These are phyloP conservation scores for Microplitis demolitor DNA, from an alignment of 1,140 invertebrate species.

Conservation along the genomic window DNA sequence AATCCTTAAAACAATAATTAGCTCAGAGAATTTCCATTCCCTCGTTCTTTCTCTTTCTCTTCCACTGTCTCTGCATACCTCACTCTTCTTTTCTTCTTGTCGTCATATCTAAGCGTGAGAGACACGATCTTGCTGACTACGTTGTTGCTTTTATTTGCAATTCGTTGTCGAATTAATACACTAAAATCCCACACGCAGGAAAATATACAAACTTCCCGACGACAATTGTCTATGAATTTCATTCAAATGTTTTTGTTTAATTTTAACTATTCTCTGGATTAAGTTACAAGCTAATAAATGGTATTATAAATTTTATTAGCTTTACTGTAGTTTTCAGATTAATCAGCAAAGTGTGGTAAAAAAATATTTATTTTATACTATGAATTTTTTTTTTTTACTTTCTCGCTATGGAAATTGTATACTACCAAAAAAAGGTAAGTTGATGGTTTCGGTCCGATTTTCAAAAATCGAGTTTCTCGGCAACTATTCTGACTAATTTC, in stretches of 20 bases:
- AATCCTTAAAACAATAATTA: constrained; percentile 63
- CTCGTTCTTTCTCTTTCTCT: background rate
- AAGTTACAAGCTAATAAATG: background rate
- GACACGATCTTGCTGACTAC: constrained; percentile 39
- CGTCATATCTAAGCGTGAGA: constrained; percentile 6
- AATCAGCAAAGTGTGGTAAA: no score
- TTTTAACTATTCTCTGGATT: constrained; percentile 1
- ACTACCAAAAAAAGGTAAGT: no score
- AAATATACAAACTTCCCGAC: background rate
- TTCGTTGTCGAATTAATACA: constrained; percentile 45
- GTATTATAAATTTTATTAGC: no score
- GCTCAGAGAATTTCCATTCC: constrained; percentile 36
- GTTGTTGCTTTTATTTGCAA: constrained; percentile 33
- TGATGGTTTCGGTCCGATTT: no score
- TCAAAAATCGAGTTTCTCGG: no score
- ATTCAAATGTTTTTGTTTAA: background rate
- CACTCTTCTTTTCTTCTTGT: no score
- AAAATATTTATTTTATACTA: no score
- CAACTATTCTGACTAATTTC: no score
- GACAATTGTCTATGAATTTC: constrained; percentile 13
- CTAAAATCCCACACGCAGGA: background rate
- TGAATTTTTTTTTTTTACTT: no score
- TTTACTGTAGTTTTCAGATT: no score
- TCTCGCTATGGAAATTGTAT: no score
- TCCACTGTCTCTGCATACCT: no score